These are phyloP conservation scores for Barnardius zonarius DNA, from an alignment of 2,113 vertebrate species.

Conservation along the genomic window DNA sequence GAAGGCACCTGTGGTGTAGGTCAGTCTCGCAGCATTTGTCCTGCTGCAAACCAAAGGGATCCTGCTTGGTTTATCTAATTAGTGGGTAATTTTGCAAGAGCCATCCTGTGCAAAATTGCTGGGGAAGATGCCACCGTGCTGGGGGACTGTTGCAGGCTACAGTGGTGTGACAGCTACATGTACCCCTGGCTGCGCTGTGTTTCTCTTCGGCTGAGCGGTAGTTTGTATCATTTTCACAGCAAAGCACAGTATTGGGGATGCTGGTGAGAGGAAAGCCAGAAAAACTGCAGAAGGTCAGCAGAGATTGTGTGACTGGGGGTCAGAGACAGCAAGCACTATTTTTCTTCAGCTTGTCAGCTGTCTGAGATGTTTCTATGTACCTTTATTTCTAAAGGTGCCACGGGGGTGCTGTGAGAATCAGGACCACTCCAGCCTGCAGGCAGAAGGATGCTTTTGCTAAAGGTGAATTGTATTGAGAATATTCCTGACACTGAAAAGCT, in stretches of 20 bases:
- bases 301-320: neutral
- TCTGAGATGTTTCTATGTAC: neutral
- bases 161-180: accelerated
- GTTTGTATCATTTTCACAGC: neutral
- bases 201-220: neutral
- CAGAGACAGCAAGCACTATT: neutral
- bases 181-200: neutral
- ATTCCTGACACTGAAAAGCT: neutral
- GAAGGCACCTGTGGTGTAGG: neutral
- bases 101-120: neutral
- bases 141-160: neutral
- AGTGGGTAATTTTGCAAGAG: neutral
- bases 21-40: neutral
- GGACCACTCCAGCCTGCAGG: neutral
- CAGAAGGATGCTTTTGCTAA: neutral
- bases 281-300: neutral
- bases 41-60: neutral
- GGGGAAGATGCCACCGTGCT: neutral
- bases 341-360: neutral
- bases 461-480: neutral
- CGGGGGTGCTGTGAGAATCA: neutral
- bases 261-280: neutral
- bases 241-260: neutral
- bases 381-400: neutral
- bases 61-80: neutral